Conservation (phyloP, 2,113 vertebrate species). For the Pao palembangensis region DNA sequence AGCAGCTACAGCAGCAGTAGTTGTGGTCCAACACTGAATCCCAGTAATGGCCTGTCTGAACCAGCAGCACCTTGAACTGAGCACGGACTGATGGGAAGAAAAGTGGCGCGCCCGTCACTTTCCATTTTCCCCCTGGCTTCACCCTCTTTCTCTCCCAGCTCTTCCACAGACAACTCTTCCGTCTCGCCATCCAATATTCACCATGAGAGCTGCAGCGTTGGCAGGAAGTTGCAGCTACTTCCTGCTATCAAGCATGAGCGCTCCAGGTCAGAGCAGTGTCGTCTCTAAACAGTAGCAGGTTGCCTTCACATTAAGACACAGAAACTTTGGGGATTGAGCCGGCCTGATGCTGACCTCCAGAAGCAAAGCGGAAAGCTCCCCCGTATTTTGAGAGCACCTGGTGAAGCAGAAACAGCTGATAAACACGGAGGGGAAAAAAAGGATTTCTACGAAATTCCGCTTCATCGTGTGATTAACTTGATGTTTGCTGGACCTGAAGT, state of each 20-base stretch:
- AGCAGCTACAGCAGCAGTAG: neutral
- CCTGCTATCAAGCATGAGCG: neutral
- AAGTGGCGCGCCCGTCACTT: slow-evolving; percentile 34
- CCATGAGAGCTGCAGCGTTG: neutral
- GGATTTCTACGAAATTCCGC: too few species aligned
- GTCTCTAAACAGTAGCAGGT: too few species aligned
- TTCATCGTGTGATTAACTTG: too few species aligned
- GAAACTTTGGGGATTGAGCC: too few species aligned
- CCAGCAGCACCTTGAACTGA: neutral
- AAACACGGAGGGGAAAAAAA: too few species aligned
- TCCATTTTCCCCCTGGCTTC: slow-evolving; percentile 43
- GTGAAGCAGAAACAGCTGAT: too few species aligned
- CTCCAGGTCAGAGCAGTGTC: neutral
- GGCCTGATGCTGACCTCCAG: too few species aligned
- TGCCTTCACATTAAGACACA: too few species aligned
- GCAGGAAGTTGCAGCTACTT: neutral
- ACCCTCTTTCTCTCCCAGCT: slow-evolving; percentile 1
- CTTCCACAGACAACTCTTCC: slow-evolving; percentile 5
- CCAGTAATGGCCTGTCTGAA: too few species aligned
- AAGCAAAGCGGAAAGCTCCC: too few species aligned
- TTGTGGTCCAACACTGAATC: neutral
- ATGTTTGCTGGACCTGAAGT: too few species aligned
- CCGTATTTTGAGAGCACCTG: too few species aligned
- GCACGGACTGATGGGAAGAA: neutral
- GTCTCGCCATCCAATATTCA: slow-evolving; percentile 22